Evolutionary conservation across 2,888 invertebrate species (phyloP).

Genomic region (Eupithecia dodoneata): DNA sequence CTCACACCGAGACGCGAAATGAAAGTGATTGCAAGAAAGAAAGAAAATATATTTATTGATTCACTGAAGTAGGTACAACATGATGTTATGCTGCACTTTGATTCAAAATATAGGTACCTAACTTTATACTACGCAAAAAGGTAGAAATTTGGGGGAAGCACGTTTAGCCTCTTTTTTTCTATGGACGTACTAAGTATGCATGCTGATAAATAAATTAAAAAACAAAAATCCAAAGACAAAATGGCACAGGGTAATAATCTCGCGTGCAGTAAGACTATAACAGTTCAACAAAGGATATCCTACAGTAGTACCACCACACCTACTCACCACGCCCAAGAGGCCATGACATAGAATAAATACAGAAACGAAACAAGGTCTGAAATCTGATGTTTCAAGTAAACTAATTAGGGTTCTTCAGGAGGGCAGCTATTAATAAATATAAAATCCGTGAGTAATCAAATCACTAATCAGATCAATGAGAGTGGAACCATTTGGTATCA

Average conservation of each 20-base stretch:
- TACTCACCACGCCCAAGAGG: conserved; percentile 39
- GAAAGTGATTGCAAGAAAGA: no score
- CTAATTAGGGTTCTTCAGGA: background rate
- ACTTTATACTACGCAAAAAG: no score
- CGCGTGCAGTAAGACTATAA: conserved; percentile 29
- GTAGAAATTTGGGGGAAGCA: no score
- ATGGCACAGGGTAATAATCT: conserved; percentile 13
- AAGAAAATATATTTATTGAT: no score
- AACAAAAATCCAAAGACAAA: background rate
- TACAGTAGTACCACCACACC: conserved; percentile 33
- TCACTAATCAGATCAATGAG: background rate
- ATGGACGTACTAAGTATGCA: no score
- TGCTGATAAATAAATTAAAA: background rate
- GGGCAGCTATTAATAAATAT: background rate
- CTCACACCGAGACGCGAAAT: no score
- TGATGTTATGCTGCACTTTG: no score
- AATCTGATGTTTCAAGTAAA: conserved; percentile 4
- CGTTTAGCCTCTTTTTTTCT: no score
- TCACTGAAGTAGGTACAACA: no score
- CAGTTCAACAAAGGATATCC: conserved; percentile 40
- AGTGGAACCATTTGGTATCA: no score
- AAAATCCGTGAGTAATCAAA: background rate
- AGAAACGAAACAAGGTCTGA: conserved; percentile 1
- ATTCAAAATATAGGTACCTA: no score
- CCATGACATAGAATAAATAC: conserved; percentile 48